Conservation (phyloP, 2,888 invertebrate species). For the Cataglyphis livida region DNA sequence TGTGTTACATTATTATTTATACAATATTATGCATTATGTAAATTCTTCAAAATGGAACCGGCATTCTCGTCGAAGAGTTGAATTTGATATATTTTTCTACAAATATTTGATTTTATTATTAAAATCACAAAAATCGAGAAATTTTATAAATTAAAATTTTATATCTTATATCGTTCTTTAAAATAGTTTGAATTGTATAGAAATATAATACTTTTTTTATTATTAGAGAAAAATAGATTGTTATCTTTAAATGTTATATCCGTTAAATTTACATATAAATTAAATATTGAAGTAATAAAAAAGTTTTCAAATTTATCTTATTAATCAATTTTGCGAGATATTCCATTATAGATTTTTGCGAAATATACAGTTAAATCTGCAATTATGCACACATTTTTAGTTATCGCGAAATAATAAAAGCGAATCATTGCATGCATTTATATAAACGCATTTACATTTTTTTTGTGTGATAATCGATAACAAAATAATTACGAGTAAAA, state of each 20-base stretch:
- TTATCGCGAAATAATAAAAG: neutral
- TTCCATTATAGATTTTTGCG: neutral
- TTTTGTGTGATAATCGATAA: neutral
- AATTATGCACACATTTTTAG: neutral
- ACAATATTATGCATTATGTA: conserved; percentile 22
- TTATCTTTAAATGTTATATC: neutral
- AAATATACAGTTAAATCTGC: neutral
- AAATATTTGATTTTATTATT: neutral
- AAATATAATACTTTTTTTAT: neutral
- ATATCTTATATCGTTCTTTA: neutral
- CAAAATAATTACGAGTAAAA: neutral
- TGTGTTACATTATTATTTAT: conserved; percentile 51
- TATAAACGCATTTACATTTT: conserved; percentile 5
- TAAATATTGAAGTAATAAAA: conserved; percentile 5
- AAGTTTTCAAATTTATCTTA: neutral
- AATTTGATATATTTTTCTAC: neutral
- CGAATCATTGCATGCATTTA: neutral
- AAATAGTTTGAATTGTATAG: neutral
- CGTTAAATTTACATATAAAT: neutral
- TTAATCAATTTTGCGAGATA: neutral
- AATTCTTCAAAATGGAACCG: neutral
- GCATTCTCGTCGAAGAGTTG: neutral
- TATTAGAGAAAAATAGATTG: neutral
- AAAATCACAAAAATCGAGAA: neutral
- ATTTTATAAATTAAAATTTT: neutral